A percentile compares a stretch with the other conserved stretches of the same genome.
Evolutionary conservation across 2,888 invertebrate species (phyloP).

Genomic region (Limenitis camilla): DNA sequence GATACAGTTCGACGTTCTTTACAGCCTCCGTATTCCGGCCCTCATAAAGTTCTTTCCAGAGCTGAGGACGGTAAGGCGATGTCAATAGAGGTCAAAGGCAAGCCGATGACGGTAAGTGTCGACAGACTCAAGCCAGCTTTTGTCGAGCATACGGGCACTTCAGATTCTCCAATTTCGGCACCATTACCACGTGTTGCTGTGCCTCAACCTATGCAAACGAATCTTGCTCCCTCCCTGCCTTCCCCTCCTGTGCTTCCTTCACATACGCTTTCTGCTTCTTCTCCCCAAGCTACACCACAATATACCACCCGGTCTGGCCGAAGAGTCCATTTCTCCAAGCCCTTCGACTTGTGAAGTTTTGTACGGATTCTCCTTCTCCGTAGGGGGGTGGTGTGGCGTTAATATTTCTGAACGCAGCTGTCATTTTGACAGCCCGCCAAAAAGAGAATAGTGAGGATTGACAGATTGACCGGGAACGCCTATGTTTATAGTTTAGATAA

Average conservation of each 20-base stretch:
- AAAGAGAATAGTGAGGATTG: no score
- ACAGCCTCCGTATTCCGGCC: conserved; percentile 13
- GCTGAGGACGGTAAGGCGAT: conserved; percentile 15
- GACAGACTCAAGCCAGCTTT: conserved; percentile 7
- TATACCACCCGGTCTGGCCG: not conserved
- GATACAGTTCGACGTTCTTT: conserved; percentile 13
- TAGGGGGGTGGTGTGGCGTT: not conserved
- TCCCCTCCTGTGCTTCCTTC: not conserved
- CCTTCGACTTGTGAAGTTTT: not conserved
- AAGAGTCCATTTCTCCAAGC: not conserved
- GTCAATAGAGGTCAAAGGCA: conserved; percentile 10
- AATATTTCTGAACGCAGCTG: no score
- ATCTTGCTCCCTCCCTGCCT: not conserved
- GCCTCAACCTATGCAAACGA: not conserved
- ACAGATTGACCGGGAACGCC: no score
- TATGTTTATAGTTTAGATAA: no score
- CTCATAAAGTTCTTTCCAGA: conserved; percentile 1
- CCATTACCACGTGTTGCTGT: not conserved
- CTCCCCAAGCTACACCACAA: not conserved
- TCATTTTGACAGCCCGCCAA: no score
- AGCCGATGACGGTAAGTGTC: conserved; percentile 2
- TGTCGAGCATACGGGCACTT: no score
- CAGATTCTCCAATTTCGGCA: not conserved
- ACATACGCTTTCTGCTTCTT: no score
- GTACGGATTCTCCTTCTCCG: not conserved